Percentiles rank a stretch among this genome's conserved stretches.
These are phyloP conservation scores for Corythornis vintsioides DNA, from an alignment of 2,113 vertebrate genomes.

Conservation along the genomic window DNA sequence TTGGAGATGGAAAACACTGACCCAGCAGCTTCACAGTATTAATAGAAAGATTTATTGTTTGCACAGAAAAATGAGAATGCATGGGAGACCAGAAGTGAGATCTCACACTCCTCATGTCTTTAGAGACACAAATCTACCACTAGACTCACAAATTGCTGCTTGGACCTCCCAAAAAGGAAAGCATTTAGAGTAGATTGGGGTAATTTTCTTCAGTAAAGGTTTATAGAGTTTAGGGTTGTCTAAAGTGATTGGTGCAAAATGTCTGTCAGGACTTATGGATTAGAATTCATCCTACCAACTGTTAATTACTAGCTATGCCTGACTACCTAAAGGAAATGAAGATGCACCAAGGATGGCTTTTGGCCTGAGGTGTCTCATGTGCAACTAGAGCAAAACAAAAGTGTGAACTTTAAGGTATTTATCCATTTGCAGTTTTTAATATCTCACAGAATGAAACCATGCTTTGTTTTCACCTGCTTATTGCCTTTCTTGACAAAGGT, in stretches of 20 bases:
- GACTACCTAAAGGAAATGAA: neutral
- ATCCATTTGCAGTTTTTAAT: constrained; percentile 12
- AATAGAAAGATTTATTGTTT: neutral
- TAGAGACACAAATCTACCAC: neutral
- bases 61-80: neutral
- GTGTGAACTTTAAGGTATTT: neutral
- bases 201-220: neutral
- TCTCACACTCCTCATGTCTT: neutral
- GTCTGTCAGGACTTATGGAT: neutral
- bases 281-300: neutral
- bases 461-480: neutral
- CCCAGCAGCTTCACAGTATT: neutral
- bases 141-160: neutral
- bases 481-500: neutral
- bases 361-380: neutral
- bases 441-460: neutral
- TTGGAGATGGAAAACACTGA: neutral
- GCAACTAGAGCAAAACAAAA: neutral
- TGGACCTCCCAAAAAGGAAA: neutral
- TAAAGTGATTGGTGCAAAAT: neutral
- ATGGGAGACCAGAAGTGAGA: neutral
- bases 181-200: neutral
- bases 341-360: neutral
- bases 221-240: neutral
- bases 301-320: constrained; percentile 5